phyloP scores from a whole-genome alignment of 2,888 invertebrate species.

The Eudasyphora cyanicolor region DNA sequence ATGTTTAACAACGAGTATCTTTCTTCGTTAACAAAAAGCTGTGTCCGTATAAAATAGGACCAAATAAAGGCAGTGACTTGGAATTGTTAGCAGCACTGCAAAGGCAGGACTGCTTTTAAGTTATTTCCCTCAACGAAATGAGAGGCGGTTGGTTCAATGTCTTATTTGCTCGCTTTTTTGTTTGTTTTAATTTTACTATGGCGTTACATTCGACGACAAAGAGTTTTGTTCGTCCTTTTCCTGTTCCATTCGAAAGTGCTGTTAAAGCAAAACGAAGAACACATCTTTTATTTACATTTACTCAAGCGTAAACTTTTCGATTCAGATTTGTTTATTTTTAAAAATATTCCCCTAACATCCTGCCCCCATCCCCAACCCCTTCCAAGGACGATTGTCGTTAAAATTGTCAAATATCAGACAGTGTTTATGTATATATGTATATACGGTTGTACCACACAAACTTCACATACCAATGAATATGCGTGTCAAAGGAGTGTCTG shows the following conservation, averaged over 20 bases:
- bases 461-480: constrained; percentile 5
- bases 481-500: background rate
- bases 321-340: constrained; percentile 32
- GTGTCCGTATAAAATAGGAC: too few relatives aligned
- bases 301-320: constrained; percentile 38
- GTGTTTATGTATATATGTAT: background rate
- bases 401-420: constrained; percentile 46
- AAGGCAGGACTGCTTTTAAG: too few relatives aligned
- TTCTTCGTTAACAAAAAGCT: too few relatives aligned
- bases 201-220: background rate
- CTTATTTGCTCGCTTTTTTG: too few relatives aligned
- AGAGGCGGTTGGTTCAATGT: background rate
- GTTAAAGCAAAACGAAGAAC: constrained; percentile 30
- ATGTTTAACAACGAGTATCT: background rate
- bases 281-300: constrained; percentile 29
- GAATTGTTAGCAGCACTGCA: too few relatives aligned
- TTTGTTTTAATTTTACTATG: constrained; percentile 27
- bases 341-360: background rate
- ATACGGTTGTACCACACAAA: background rate
- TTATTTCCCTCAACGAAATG: background rate
- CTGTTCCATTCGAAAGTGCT: constrained; percentile 16
- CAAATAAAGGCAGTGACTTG: too few relatives aligned
- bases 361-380: background rate
- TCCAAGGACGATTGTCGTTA: constrained; percentile 6
- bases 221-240: background rate